phyloP scores from a whole-genome alignment of 2,888 invertebrate species.

The Melolontha melolontha region DNA sequence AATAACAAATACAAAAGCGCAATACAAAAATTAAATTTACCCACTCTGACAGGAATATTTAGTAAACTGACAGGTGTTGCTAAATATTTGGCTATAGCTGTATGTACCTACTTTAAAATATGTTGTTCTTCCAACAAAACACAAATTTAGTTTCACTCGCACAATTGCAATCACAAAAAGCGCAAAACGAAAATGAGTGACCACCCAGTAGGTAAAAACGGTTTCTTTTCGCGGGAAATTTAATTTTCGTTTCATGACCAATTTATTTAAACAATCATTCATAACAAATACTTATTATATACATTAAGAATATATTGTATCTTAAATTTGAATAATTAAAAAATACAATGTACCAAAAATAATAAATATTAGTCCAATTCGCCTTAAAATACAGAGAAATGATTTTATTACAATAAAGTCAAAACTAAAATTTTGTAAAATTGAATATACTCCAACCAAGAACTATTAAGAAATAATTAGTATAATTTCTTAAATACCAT shows the following conservation, averaged over 20 bases:
- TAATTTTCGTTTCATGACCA: too few relatives aligned
- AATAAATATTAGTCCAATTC: too few relatives aligned
- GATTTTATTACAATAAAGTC: too few relatives aligned
- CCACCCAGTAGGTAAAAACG: slow-evolving; percentile 45
- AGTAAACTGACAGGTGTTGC: slow-evolving; percentile 33
- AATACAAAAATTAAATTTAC: slow-evolving; percentile 37
- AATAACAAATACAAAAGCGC: slow-evolving; percentile 44
- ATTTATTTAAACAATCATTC: slow-evolving; percentile 2
- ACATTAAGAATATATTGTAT: not conserved
- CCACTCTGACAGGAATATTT: slow-evolving; percentile 41
- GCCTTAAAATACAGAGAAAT: too few relatives aligned
- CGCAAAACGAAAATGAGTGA: slow-evolving; percentile 59
- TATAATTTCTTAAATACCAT: too few relatives aligned
- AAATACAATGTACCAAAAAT: too few relatives aligned
- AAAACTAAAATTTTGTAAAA: too few relatives aligned
- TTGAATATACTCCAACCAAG: too few relatives aligned
- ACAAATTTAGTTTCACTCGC: slow-evolving; percentile 67
- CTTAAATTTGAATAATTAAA: too few relatives aligned
- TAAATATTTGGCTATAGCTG: slow-evolving; percentile 24
- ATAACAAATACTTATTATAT: slow-evolving; percentile 2
- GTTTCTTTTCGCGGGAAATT: slow-evolving; percentile 45
- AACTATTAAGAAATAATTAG: too few relatives aligned
- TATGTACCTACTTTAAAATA: slow-evolving; percentile 61
- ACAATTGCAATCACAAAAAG: slow-evolving; percentile 64
- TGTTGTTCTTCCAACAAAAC: slow-evolving; percentile 75